Evolutionary conservation across 2,797 vertebrate species (phyloP), one percentile per base, ranked within the genome.

Genomic region (Microhierax caerulescens): DNA sequence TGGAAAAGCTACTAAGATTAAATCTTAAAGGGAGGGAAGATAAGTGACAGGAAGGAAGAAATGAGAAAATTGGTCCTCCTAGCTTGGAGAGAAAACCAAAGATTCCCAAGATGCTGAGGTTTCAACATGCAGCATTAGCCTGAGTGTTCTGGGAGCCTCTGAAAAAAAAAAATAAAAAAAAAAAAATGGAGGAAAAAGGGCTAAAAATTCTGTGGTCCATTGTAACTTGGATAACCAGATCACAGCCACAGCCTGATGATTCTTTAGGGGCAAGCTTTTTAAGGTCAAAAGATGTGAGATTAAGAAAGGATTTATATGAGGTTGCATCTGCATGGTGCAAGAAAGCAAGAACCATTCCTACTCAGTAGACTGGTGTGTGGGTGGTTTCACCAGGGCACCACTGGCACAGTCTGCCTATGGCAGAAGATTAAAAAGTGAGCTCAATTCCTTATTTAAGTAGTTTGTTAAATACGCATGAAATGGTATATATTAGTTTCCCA

Each of bases 91-190:
- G 50, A 30, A 80, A 75, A 84, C 9, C 7, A 56, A 69, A 77
- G 3, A 28, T 89, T 85, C 70, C 32, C 37, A 60, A 24, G 51
- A 9, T 51, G 48, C 51, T 63, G 34, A 80, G 14, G 23, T 81
- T 72, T 70, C 73, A 78, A 27, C 30, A 32, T 2, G 2, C 0
- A 0, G 9, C 34, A 10, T 53, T 72, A 59, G 6, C 57, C n/a
- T 41, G 5, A 63, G 43, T 27, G 22, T 59, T 77, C 16, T 63
- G 48, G 43, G n/a, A 86, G 10, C 30, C 23, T 63, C 61, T 67
- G 37, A 68, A 73, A 68, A 83, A 88, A 53, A 34, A n/a, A n/a
- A n/a, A n/a, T n/a, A n/a, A n/a, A n/a, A n/a, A n/a, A n/a, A n/a
- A n/a, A n/a, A n/a, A n/a, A n/a, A n/a, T n/a, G n/a, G n/a, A 76